These are phyloP conservation scores for Drosophila lutescens DNA, from an alignment of 2,888 invertebrate species.

Conservation along the genomic window DNA sequence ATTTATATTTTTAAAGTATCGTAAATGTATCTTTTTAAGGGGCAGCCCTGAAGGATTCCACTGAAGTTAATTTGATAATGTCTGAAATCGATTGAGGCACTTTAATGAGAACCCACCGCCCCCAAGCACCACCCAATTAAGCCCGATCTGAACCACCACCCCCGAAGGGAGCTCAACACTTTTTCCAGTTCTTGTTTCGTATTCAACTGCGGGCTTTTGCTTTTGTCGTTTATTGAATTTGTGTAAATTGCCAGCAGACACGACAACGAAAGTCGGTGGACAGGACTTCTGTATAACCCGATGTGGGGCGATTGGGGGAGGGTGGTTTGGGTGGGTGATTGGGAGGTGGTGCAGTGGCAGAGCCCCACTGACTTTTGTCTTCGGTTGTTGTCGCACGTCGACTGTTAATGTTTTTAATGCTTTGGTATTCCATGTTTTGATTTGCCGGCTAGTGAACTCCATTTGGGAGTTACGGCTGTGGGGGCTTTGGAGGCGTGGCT, in stretches of 20 bases:
- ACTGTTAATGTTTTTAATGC: conserved; percentile 63
- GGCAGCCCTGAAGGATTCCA: conserved; percentile 3
- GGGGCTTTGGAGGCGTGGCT: not conserved
- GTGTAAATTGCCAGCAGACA: conserved; percentile 71
- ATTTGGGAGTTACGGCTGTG: not conserved
- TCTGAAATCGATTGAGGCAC: conserved; percentile 43
- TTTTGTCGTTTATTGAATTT: conserved; percentile 66
- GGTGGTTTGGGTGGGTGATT: not conserved
- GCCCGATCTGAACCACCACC: conserved; percentile 6
- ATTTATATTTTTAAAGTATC: too few species aligned
- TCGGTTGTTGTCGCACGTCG: conserved; percentile 24
- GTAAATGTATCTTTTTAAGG: too few species aligned
- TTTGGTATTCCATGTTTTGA: conserved; percentile 58
- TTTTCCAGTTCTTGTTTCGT: conserved; percentile 33
- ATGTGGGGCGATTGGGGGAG: not conserved
- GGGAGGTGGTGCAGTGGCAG: conserved; percentile 2
- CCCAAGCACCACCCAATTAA: not conserved
- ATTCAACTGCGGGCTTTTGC: conserved; percentile 28
- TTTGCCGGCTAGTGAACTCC: conserved; percentile 53
- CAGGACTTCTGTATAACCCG: conserved; percentile 17
- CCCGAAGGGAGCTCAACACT: conserved; percentile 17
- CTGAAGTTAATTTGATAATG: conserved; percentile 35
- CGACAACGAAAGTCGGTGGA: conserved; percentile 50
- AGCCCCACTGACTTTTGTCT: conserved; percentile 10
- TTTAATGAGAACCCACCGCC: conserved; percentile 26